These are phyloP conservation scores for Pseudochirops corinnae DNA, from an alignment of 2,797 vertebrate species.

Conservation along the genomic window DNA sequence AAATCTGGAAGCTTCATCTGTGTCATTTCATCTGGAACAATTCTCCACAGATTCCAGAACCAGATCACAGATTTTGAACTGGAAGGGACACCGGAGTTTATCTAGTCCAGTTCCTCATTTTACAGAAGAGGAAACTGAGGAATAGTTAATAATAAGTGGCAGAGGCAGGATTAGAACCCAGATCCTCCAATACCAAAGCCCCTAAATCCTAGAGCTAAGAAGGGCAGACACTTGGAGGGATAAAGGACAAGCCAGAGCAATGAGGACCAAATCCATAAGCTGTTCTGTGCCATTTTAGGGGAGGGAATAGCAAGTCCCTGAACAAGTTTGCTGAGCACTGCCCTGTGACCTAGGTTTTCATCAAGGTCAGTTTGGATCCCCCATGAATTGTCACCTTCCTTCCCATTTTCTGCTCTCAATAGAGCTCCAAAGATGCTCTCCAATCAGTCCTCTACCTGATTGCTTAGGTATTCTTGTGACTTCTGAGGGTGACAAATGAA, in stretches of 20 bases:
- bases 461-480: slow-evolving; percentile 93
- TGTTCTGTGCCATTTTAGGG: neutral
- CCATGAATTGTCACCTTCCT: slow-evolving; percentile 46
- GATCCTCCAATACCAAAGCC: neutral
- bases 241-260: too few species aligned
- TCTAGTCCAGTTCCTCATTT: neutral
- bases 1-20: neutral
- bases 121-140: neutral
- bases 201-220: neutral
- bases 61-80: neutral
- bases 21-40: neutral
- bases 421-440: slow-evolving; percentile 83
- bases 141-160: neutral
- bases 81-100: neutral
- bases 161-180: neutral
- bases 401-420: slow-evolving; percentile 75
- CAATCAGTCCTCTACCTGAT: slow-evolving; percentile 88
- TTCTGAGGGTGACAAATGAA: slow-evolving; percentile 94
- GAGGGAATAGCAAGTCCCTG: neutral
- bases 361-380: slow-evolving; percentile 80
- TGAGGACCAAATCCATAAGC: neutral
- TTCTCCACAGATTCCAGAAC: neutral
- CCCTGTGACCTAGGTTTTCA: slow-evolving; percentile 69
- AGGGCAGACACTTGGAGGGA: neutral
- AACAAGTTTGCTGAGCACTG: too few species aligned